A percentile compares a stretch with the other conserved stretches of the same genome.
Evolutionary conservation across 1,140 invertebrate species (phyloP).

Genomic region (Bradynema listronoti): DNA sequence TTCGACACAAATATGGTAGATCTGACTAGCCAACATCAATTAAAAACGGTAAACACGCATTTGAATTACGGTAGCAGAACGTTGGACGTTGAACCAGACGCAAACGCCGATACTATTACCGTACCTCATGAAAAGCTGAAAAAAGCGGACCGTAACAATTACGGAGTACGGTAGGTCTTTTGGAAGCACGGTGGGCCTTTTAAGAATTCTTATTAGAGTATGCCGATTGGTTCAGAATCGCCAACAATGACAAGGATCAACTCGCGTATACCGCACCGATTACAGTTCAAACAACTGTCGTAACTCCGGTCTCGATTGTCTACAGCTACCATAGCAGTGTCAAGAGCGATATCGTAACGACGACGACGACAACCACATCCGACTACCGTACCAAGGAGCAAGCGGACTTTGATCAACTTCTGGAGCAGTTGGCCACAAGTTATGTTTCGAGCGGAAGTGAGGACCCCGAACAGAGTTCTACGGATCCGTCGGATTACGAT

Average conservation of each 20-base stretch:
- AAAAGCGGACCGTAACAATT: too few species aligned
- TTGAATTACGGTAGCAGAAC: slow-evolving; percentile 11
- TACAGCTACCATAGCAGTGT: neutral
- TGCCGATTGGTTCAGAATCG: too few species aligned
- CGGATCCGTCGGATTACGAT: neutral
- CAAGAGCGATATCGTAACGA: slow-evolving; percentile 1
- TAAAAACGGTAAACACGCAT: slow-evolving; percentile 33
- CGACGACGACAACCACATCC: slow-evolving; percentile 15
- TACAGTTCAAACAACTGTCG: neutral
- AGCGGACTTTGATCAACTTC: slow-evolving; percentile 16
- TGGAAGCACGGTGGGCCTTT: neutral
- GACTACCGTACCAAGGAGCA: slow-evolving; percentile 12
- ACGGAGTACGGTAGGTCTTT: neutral
- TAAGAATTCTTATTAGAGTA: too few species aligned
- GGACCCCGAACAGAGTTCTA: too few species aligned
- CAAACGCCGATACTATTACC: too few species aligned
- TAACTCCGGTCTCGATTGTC: neutral
- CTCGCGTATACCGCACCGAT: too few species aligned
- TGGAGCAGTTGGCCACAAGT: slow-evolving; percentile 15
- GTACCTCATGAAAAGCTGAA: too few species aligned
- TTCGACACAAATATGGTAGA: too few species aligned
- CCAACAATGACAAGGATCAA: too few species aligned
- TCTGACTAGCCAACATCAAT: slow-evolving; percentile 20
- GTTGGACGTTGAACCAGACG: too few species aligned
- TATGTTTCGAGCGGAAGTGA: too few species aligned